A percentile compares a stretch with the other conserved stretches of the same genome.
phyloP scores from a whole-genome alignment of 2,113 vertebrate genomes.

The Neotragus moschatus region DNA sequence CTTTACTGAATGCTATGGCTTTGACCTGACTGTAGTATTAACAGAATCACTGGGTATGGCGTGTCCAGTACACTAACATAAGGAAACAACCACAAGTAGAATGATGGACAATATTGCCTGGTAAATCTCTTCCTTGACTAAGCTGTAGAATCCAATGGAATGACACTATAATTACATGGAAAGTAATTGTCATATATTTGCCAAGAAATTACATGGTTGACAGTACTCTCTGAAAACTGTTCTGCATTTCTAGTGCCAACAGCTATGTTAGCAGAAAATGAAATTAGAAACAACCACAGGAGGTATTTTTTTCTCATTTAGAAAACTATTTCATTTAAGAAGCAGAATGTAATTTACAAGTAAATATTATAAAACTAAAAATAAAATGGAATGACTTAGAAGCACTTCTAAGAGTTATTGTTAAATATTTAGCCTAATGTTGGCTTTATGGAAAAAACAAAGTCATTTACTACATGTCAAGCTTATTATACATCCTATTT shows the following conservation, averaged over 20 bases:
- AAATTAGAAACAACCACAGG: conserved; percentile 70
- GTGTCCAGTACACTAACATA: background rate
- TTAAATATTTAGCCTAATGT: conserved; percentile 47
- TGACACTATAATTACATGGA: conserved; percentile 69
- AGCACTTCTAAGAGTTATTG: conserved; percentile 66
- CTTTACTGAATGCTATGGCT: background rate
- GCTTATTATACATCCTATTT: conserved; percentile 54
- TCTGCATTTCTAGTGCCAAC: conserved; percentile 62
- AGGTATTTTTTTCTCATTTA: conserved; percentile 69
- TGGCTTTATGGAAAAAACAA: conserved; percentile 50
- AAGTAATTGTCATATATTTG: conserved; percentile 73
- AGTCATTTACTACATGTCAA: conserved; percentile 48
- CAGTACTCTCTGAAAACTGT: conserved; percentile 56
- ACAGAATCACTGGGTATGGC: background rate
- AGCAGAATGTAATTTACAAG: conserved; percentile 70
- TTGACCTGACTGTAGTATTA: background rate
- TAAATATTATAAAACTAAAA: conserved; percentile 69
- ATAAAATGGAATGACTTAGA: conserved; percentile 66
- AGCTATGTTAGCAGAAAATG: conserved; percentile 70
- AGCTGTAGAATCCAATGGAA: conserved; percentile 17
- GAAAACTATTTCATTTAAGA: conserved; percentile 69
- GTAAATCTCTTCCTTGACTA: conserved; percentile 24
- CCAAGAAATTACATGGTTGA: conserved; percentile 74
- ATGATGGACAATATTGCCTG: conserved; percentile 3
- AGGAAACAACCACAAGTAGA: background rate